Evolutionary conservation across 2,113 vertebrate genomes (phyloP), one percentile per base, ranked within the genome.

Genomic region (Tringa solitaria): DNA sequence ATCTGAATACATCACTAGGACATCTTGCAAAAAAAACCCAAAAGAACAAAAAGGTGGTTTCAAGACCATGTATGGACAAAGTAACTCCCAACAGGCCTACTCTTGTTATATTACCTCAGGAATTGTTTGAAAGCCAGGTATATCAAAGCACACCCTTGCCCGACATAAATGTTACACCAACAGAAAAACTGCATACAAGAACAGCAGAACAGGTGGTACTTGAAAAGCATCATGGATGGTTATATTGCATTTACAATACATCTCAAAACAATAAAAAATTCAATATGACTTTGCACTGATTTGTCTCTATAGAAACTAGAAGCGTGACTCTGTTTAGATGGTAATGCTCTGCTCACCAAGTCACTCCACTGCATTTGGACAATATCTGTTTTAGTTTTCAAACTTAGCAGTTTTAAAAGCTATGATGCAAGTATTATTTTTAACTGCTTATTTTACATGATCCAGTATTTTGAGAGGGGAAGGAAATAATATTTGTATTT

Each of bases 231-330:
- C 57, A 50, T 8, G 41, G 30, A 61, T 45, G 24, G 12, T 45
- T 80, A 48, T 45, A 70, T 48, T 74, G 24, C 51, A 63, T 39
- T 93, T 72, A 68, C 4, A 87, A 63, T 37, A 67, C 4, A 37
- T 51, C 43, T 92, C 30, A 56, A 88, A 90, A 45, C 2, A 46
- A 73, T 9, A 46, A n/a, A 69, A 90, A 88, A 32, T 7, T 17
- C 50, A 76, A 19, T 30, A 46, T 61, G 22, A 48, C 8, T 76
- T 50, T 67, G 51, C 57, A 81, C 9, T 37, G 27, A 70, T 81
- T 77, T 78, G 53, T 93, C 75, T 86, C 91, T 83, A 60, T 37
- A 70, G 69, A 90, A 93, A 79, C 33, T 12, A 81, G 70, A 88
- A 84, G 10, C 28, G 53, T 30, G 23, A 63, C 41, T 76, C 28